These are phyloP conservation scores for Lophotriccus pileatus DNA, from an alignment of 2,797 vertebrate species.

Conservation along the genomic window DNA sequence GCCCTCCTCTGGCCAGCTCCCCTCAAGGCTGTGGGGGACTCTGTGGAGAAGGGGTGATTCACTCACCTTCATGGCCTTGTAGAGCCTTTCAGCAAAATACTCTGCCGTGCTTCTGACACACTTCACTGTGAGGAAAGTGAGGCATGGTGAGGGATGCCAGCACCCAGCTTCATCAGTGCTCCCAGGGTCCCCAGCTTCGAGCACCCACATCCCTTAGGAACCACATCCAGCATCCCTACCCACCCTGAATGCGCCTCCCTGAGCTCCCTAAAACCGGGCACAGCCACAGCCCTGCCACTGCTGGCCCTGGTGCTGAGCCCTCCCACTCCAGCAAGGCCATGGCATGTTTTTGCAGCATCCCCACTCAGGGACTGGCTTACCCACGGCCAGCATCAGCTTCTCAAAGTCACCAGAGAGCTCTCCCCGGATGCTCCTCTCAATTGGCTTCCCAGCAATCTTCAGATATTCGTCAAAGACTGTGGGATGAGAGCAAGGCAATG, in stretches of 20 bases:
- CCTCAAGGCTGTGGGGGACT: accelerated
- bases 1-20: background rate
- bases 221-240: background rate
- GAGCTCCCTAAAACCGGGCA: background rate
- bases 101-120: slow-evolving; percentile 87
- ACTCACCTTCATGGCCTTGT: slow-evolving; percentile 97
- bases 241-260: accelerated
- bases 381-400: slow-evolving; percentile 93
- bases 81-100: slow-evolving; percentile 91
- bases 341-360: accelerated
- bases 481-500: background rate
- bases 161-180: background rate
- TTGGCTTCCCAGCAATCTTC: slow-evolving; percentile 85
- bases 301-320: background rate
- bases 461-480: slow-evolving; percentile 93
- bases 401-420: slow-evolving; percentile 97
- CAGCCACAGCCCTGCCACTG: background rate
- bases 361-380: slow-evolving; percentile 65
- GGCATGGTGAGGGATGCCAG: background rate
- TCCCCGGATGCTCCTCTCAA: slow-evolving; percentile 90
- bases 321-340: background rate
- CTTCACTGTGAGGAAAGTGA: slow-evolving; percentile 80
- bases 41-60: background rate
- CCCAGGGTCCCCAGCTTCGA: background rate
- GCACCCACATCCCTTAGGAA: background rate